Evolutionary conservation across 1,140 invertebrate species (phyloP).

Genomic region (Lycorma delicatula): DNA sequence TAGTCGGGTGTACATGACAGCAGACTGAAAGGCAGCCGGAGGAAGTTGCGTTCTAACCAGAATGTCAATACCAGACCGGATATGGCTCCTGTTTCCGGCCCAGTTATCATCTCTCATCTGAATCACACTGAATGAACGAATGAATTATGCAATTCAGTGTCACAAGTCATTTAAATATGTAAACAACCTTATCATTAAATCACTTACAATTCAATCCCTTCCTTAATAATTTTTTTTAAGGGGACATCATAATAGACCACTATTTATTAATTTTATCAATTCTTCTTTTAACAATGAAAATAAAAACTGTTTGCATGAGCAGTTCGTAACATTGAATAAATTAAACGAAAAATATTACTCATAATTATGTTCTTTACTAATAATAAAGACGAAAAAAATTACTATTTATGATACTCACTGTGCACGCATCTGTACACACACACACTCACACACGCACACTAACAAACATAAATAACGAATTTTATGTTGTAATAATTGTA

Average conservation of each 20-base stretch:
- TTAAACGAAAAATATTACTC: neutral
- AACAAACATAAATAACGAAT: no score
- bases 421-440: no score
- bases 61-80: neutral
- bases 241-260: neutral
- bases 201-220: neutral
- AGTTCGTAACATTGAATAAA: neutral
- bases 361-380: no score
- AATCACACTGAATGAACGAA: no score
- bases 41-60: neutral
- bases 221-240: neutral
- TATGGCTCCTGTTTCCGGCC: neutral
- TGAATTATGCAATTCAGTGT: neutral
- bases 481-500: no score
- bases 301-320: neutral
- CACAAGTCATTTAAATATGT: conserved; percentile 1
- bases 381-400: no score
- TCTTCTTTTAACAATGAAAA: neutral
- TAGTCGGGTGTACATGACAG: conserved; percentile 1
- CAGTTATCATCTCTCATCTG: neutral
- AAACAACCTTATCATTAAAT: conserved; percentile 3
- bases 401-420: no score
- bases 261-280: neutral
- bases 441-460: no score
- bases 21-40: neutral